Percentiles rank a stretch among this genome's conserved stretches.
Conservation (phyloP, 1,140 invertebrate species). For the Lepidurus packardi region DNA sequence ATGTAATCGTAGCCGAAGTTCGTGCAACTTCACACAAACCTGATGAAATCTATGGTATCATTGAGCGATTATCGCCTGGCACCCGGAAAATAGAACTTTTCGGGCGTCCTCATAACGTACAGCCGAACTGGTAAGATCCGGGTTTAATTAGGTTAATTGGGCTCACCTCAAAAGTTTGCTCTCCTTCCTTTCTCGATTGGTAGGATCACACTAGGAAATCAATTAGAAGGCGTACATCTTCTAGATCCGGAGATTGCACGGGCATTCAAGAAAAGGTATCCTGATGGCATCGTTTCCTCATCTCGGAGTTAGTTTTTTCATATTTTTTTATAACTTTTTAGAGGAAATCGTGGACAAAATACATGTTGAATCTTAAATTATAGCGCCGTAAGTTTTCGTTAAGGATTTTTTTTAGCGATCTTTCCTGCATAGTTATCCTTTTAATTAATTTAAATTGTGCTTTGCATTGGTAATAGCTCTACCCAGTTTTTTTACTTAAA, state of each 20-base stretch:
- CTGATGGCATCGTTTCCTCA: conserved; percentile 65
- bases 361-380: background rate
- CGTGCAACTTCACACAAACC: conserved; percentile 95
- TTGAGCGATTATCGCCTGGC: conserved; percentile 60
- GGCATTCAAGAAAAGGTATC: conserved; percentile 84
- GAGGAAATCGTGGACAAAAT: background rate
- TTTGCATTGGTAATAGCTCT: too few relatives aligned
- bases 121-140: conserved; percentile 82
- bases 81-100: conserved; percentile 97
- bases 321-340: background rate
- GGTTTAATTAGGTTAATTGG: background rate
- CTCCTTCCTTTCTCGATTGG: conserved; percentile 31
- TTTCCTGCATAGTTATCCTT: too few relatives aligned
- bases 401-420: background rate
- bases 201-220: conserved; percentile 89
- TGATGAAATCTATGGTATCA: conserved; percentile 89
- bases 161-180: background rate
- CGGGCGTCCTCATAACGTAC: conserved; percentile 93
- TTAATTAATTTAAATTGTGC: too few relatives aligned
- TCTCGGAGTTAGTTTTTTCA: background rate
- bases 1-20: conserved; percentile 97
- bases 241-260: conserved; percentile 87
- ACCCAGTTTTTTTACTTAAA: too few relatives aligned
- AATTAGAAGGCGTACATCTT: conserved; percentile 87
- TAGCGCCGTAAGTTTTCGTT: background rate